phyloP scores from a whole-genome alignment of 2,888 invertebrate genomes.

The Epinotia demarniana region DNA sequence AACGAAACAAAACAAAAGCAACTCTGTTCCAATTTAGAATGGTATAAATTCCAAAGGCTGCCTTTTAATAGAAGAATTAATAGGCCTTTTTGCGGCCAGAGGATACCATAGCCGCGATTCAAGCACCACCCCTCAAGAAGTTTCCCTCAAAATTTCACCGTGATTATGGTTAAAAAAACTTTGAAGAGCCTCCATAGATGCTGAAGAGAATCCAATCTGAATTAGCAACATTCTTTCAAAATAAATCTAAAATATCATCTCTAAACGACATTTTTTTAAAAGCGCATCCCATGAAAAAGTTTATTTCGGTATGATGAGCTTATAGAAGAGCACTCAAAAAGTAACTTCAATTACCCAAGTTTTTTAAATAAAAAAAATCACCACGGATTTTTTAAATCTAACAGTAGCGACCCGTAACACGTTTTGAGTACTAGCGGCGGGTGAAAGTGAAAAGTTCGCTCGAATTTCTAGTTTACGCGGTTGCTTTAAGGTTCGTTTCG shows the following conservation, averaged over 20 bases:
- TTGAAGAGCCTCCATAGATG: background rate
- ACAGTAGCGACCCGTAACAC: slow-evolving; percentile 55
- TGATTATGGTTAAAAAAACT: slow-evolving; percentile 1
- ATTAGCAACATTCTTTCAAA: background rate
- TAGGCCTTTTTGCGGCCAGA: too few relatives aligned
- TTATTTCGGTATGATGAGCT: slow-evolving; percentile 25
- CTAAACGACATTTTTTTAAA: slow-evolving; percentile 11
- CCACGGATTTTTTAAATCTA: slow-evolving; percentile 52
- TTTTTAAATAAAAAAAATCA: slow-evolving; percentile 26
- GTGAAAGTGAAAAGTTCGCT: slow-evolving; percentile 45
- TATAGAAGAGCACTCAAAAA: slow-evolving; percentile 29
- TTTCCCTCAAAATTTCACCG: background rate
- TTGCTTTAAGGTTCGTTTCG: slow-evolving; percentile 58
- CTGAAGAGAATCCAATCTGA: background rate
- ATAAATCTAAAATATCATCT: slow-evolving; percentile 8
- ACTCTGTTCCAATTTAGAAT: too few relatives aligned
- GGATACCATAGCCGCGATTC: too few relatives aligned
- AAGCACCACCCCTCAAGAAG: background rate
- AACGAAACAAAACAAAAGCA: too few relatives aligned
- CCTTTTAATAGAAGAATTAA: too few relatives aligned
- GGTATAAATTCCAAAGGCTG: too few relatives aligned
- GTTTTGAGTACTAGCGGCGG: slow-evolving; percentile 58
- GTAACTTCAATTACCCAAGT: slow-evolving; percentile 31
- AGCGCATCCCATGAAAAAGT: slow-evolving; percentile 11
- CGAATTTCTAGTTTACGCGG: slow-evolving; percentile 55